Conservation (phyloP, 2,888 invertebrate species). For the Drosophila limbata region DNA sequence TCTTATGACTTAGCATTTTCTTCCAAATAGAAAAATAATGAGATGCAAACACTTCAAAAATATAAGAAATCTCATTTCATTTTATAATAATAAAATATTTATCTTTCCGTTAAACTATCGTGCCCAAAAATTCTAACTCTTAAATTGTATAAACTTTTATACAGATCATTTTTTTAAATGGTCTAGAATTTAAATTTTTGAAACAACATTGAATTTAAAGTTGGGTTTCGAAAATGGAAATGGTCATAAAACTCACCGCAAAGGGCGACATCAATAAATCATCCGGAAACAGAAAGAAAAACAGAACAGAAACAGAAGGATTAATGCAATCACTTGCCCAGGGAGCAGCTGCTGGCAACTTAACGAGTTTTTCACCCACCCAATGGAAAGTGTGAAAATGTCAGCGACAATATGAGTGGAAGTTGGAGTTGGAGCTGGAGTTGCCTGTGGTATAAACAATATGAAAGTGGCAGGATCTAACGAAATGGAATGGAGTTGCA, state of each 20-base stretch:
- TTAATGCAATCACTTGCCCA: slow-evolving; percentile 48
- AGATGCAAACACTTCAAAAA: no score
- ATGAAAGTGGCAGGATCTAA: slow-evolving; percentile 18
- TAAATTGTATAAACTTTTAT: no score
- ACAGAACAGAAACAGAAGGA: slow-evolving; percentile 49
- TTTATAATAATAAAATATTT: no score
- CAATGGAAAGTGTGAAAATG: slow-evolving; percentile 68
- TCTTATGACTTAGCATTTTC: no score
- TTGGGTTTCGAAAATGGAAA: not conserved
- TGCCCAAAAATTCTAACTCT: no score
- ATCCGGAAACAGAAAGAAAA: slow-evolving; percentile 35
- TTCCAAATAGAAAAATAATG: no score
- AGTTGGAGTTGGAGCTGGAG: slow-evolving; percentile 22
- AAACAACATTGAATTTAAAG: slow-evolving; percentile 6
- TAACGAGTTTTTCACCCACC: slow-evolving; percentile 50
- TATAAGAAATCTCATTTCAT: no score
- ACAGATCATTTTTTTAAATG: not conserved
- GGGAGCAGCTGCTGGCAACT: slow-evolving; percentile 50
- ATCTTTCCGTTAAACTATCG: no score
- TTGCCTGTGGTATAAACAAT: not conserved
- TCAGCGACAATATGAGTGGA: slow-evolving; percentile 42
- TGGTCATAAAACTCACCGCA: slow-evolving; percentile 5
- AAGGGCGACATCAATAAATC: slow-evolving; percentile 68
- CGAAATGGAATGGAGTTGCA: slow-evolving; percentile 28
- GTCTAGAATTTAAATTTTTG: not conserved